Evolutionary conservation across 2,113 vertebrate genomes (phyloP).

Genomic region (Phoenicopterus ruber): DNA sequence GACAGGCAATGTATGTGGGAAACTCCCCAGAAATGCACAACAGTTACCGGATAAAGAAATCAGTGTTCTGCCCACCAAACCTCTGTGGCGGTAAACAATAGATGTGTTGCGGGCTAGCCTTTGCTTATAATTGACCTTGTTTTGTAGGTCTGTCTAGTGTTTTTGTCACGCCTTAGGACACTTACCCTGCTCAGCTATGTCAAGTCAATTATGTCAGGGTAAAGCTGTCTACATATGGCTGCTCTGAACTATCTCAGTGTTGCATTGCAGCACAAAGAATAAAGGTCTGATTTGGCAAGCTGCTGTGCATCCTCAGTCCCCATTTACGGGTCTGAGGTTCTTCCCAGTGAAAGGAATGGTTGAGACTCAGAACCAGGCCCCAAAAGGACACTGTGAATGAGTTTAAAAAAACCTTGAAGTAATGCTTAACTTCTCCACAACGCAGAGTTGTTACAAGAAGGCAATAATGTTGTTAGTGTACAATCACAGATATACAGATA

Average conservation of each 20-base stretch:
- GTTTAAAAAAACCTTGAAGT: not conserved
- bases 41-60: slow-evolving; percentile 35
- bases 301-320: not conserved
- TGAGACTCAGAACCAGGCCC: not conserved
- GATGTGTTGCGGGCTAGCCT: not conserved
- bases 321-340: not conserved
- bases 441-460: not conserved
- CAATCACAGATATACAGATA: not conserved
- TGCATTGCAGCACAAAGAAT: not conserved
- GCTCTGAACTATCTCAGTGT: not conserved
- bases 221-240: not conserved
- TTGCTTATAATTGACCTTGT: slow-evolving; percentile 51
- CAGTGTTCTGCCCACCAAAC: slow-evolving; percentile 37
- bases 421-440: not conserved
- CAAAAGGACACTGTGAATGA: not conserved
- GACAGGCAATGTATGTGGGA: not conserved
- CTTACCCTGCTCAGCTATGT: slow-evolving; percentile 41
- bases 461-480: not conserved
- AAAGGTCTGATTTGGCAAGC: not conserved
- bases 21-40: not conserved
- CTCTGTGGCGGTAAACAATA: slow-evolving; percentile 14
- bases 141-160: slow-evolving; percentile 28
- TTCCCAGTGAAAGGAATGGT: not conserved
- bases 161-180: slow-evolving; percentile 42
- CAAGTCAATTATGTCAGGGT: slow-evolving; percentile 62